Evolutionary conservation across 2,113 vertebrate genomes (phyloP).

Genomic region (Oreochromis tanganicae): DNA sequence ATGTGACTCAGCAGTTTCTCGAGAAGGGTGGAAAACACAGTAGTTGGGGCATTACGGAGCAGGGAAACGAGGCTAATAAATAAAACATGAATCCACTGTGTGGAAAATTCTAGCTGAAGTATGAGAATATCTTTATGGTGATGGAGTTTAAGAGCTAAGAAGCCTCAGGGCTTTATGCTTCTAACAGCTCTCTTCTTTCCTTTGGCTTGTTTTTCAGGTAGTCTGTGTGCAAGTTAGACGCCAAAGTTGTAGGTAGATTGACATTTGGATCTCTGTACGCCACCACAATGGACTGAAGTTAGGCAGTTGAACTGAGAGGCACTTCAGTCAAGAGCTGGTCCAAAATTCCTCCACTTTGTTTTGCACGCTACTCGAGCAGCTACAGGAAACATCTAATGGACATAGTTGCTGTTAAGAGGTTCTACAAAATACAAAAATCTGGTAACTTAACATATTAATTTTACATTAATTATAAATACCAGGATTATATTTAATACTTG

Average conservation of each 20-base stretch:
- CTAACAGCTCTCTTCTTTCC: not conserved
- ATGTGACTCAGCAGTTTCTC: conserved; percentile 53
- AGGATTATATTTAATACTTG: not conserved
- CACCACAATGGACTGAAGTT: not conserved
- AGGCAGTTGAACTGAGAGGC: not conserved
- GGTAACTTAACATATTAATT: not conserved
- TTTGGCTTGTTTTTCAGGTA: not conserved
- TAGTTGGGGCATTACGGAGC: conserved; percentile 25
- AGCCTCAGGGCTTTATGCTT: conserved; percentile 1
- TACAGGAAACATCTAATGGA: not conserved
- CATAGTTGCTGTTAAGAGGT: not conserved
- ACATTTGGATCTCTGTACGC: not conserved
- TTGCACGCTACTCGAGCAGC: not conserved
- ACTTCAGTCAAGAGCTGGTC: not conserved
- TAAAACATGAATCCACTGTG: conserved; percentile 40
- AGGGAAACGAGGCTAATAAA: conserved; percentile 31
- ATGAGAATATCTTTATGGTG: conserved; percentile 13
- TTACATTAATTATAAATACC: not conserved
- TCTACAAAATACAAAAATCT: not conserved
- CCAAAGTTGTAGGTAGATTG: not conserved
- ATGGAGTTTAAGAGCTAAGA: not conserved
- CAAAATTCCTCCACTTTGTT: not conserved
- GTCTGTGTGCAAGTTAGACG: not conserved
- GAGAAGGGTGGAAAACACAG: not conserved
- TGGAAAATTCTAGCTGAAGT: conserved; percentile 12